Evolutionary conservation across 2,888 invertebrate species (phyloP).

Genomic region (Germaria angustata): DNA sequence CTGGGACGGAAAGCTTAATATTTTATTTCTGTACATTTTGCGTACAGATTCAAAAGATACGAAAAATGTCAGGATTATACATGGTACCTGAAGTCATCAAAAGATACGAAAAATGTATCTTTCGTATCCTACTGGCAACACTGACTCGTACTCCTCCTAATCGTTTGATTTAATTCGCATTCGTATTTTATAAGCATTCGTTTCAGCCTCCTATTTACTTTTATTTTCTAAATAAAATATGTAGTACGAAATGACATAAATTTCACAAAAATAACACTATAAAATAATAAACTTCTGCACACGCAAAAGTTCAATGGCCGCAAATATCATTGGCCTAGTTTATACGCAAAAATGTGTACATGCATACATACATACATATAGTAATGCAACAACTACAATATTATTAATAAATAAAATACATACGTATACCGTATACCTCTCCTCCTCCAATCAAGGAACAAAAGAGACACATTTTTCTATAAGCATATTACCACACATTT

Average conservation of each 20-base stretch:
- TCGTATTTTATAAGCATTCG: not conserved
- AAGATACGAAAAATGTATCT: too few relatives aligned
- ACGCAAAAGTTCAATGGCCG: constrained; percentile 78
- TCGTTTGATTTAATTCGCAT: not conserved
- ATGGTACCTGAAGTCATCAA: too few relatives aligned
- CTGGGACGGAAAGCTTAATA: too few relatives aligned
- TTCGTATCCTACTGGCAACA: too few relatives aligned
- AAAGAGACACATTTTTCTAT: not conserved
- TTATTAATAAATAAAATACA: not conserved
- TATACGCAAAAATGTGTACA: constrained; percentile 68
- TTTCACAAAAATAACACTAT: not conserved
- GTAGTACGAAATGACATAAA: not conserved
- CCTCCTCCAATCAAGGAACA: not conserved
- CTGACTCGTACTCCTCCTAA: too few relatives aligned
- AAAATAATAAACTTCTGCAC: not conserved
- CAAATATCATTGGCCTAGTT: constrained; percentile 80
- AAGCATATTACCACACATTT: not conserved
- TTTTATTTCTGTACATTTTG: too few relatives aligned
- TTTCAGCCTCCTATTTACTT: not conserved
- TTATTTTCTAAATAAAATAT: constrained; percentile 3
- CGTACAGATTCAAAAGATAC: too few relatives aligned
- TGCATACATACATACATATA: not conserved
- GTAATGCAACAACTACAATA: constrained; percentile 23
- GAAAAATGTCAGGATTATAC: too few relatives aligned
- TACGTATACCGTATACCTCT: not conserved